These are phyloP conservation scores for Orientallactaga bullata DNA, from an alignment of 2,113 vertebrate species.

Conservation along the genomic window DNA sequence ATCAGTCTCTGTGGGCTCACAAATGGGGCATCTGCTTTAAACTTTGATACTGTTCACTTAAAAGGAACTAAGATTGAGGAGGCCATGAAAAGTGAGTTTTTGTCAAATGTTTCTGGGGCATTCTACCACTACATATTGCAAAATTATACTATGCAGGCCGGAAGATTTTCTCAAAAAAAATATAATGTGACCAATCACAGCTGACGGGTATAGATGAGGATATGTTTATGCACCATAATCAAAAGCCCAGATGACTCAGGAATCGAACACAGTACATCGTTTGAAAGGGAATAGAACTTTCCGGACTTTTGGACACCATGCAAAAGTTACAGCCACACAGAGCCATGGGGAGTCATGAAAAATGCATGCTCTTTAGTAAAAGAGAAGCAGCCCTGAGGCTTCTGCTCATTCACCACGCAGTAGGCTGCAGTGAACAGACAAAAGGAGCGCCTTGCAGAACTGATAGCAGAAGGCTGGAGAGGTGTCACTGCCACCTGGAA, in stretches of 20 bases:
- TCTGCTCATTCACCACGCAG: not conserved
- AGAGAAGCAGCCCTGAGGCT: not conserved
- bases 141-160: slow-evolving; percentile 7
- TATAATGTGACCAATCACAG: slow-evolving; percentile 54
- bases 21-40: not conserved
- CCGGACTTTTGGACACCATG: not conserved
- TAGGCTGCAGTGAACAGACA: not conserved
- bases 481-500: not conserved
- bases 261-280: not conserved
- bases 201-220: not conserved
- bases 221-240: not conserved
- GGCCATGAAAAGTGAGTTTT: slow-evolving; percentile 35
- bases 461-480: not conserved
- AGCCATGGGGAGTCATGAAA: not conserved
- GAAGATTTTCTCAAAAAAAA: slow-evolving; percentile 10
- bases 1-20: slow-evolving; percentile 19
- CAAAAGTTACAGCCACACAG: not conserved
- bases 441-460: not conserved
- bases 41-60: slow-evolving; percentile 42
- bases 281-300: slow-evolving; percentile 18
- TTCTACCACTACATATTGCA: slow-evolving; percentile 28
- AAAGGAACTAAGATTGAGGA: slow-evolving; percentile 44
- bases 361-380: slow-evolving; percentile 37
- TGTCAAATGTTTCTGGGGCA: slow-evolving; percentile 42
- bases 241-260: slow-evolving; percentile 36